Conservation (phyloP, 2,888 invertebrate genomes). For the Tuberolachnus salignus region DNA sequence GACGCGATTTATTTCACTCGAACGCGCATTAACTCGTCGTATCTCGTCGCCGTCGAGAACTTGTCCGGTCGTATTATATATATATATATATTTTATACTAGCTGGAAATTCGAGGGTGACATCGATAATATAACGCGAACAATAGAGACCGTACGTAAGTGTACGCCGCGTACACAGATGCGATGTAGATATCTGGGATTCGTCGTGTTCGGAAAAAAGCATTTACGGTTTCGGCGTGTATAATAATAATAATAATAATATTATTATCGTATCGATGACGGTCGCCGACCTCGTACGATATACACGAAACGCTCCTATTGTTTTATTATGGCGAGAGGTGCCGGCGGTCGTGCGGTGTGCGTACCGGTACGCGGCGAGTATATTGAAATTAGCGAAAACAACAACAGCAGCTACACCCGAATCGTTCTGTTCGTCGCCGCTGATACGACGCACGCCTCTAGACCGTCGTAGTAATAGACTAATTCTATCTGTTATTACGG, state of each 20-base stretch:
- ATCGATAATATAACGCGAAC: not conserved
- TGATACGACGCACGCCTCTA: no score
- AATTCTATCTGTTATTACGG: no score
- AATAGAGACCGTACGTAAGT: no score
- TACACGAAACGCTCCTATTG: slow-evolving; percentile 4
- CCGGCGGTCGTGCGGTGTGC: no score
- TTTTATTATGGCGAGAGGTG: not conserved
- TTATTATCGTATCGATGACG: not conserved
- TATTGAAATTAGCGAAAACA: not conserved
- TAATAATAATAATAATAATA: no score
- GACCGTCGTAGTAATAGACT: no score
- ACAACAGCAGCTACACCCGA: no score
- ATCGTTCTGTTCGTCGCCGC: no score
- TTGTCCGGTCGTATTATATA: no score
- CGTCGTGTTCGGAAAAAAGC: slow-evolving; percentile 23
- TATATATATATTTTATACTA: no score
- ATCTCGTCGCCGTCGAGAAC: not conserved
- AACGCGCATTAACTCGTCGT: not conserved
- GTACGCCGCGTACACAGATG: slow-evolving; percentile 4
- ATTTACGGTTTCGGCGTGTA: not conserved
- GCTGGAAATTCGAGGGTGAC: slow-evolving; percentile 26
- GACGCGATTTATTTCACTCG: slow-evolving; percentile 28
- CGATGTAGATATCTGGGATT: slow-evolving; percentile 16
- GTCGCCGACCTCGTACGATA: slow-evolving; percentile 2
- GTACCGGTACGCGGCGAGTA: no score